Percentiles rank a stretch among this genome's conserved stretches.
These are phyloP conservation scores for Synanthedon andrenaeformis DNA, from an alignment of 2,888 invertebrate genomes.

Conservation along the genomic window DNA sequence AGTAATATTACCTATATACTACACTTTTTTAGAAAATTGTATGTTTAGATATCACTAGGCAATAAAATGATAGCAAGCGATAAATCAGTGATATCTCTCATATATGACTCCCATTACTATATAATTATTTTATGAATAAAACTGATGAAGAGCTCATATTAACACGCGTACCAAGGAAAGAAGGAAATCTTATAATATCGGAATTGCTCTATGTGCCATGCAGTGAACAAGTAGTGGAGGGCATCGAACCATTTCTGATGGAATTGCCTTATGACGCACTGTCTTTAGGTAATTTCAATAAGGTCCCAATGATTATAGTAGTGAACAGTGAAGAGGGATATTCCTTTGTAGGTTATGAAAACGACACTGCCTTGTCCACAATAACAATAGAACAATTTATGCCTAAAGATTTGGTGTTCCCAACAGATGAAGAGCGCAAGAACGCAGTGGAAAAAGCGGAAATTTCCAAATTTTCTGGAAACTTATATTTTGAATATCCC, in stretches of 20 bases:
- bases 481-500: conserved; percentile 27
- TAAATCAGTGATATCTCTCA: too few species aligned
- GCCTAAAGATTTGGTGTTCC: conserved; percentile 40
- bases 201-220: conserved; percentile 45
- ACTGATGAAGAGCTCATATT: conserved; percentile 32
- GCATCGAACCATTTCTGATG: conserved; percentile 43
- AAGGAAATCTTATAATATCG: conserved; percentile 29
- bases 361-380: conserved; percentile 26
- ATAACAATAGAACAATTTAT: conserved; percentile 32
- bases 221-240: conserved; percentile 34
- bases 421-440: conserved; percentile 17
- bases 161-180: conserved; percentile 14
- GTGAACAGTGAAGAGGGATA: conserved; percentile 39
- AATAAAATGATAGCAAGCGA: too few species aligned
- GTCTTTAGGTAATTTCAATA: conserved; percentile 32
- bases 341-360: conserved; percentile 33
- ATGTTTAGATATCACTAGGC: too few species aligned
- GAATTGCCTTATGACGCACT: conserved; percentile 34
- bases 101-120: conserved; percentile 12
- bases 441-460: conserved; percentile 26
- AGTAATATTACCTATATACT: too few species aligned
- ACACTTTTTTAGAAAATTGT: too few species aligned
- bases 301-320: conserved; percentile 49
- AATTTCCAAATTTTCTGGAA: conserved; percentile 37
- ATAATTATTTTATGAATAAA: conserved; percentile 33